A percentile compares a stretch with the other conserved stretches of the same genome.
These are phyloP conservation scores for Ceratosolen solmsi DNA, from an alignment of 1,140 invertebrate species.

Conservation along the genomic window DNA sequence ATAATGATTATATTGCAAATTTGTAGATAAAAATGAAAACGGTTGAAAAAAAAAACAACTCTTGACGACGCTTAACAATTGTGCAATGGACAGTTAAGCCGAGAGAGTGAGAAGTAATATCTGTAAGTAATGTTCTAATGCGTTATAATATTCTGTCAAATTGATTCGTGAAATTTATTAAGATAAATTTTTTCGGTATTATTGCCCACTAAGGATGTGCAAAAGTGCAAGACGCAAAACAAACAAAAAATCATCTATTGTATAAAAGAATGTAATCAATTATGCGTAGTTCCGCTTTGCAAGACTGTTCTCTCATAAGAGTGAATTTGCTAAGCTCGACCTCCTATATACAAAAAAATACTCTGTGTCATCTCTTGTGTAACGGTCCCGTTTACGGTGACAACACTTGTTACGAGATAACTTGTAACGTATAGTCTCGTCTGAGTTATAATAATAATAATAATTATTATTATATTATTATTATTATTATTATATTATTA, in stretches of 20 bases:
- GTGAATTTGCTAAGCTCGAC: conserved; percentile 45
- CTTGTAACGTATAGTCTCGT: conserved; percentile 48
- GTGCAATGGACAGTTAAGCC: conserved; percentile 22
- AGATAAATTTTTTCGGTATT: conserved; percentile 44
- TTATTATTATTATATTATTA: conserved; percentile 49
- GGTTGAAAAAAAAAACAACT: conserved; percentile 44
- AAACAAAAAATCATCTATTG: conserved; percentile 33
- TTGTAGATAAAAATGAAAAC: conserved; percentile 55
- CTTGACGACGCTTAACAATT: conserved; percentile 41
- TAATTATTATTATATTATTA: conserved; percentile 44
- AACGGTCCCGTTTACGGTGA: conserved; percentile 43
- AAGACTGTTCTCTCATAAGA: conserved; percentile 34
- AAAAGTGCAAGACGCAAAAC: conserved; percentile 43
- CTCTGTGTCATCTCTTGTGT: conserved; percentile 50
- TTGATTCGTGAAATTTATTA: conserved; percentile 53
- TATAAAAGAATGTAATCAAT: conserved; percentile 51
- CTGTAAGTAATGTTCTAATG: conserved; percentile 46
- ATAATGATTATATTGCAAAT: conserved; percentile 53
- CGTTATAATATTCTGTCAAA: conserved; percentile 53
- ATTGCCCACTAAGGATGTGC: conserved; percentile 42
- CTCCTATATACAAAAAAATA: conserved; percentile 49
- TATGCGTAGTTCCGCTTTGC: conserved; percentile 49
- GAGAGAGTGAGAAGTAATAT: conserved; percentile 49
- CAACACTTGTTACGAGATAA: conserved; percentile 39
- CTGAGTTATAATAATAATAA: conserved; percentile 45